Base-by-base conservation (phyloP, 2,888 invertebrate genomes). In the Volucella zonaria region DNA sequence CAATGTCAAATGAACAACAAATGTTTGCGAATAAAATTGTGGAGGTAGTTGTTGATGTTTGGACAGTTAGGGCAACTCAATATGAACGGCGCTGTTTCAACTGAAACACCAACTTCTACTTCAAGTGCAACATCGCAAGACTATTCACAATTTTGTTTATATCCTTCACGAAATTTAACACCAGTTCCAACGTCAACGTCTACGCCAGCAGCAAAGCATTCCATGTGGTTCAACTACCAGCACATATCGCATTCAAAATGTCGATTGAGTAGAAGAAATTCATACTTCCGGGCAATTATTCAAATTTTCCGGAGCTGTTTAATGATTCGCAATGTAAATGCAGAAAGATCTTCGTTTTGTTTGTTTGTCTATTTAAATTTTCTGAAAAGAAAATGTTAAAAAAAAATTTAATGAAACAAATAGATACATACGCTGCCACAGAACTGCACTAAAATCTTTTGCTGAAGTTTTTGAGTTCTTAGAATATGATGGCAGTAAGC, bases 311-410 rank as follows among this genome's bases (percentile, higher is more conserved):
- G 1, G 9, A 43, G 43, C 2, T 40, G n/a, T 43, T 49, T 23
- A 40, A 38, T 51, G 42, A 49, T 49, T 51, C 52, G 42, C 51
- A 52, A 15, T 23, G 18, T 52, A 49, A 43, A 49, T 31, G 18
- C 38, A 49, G 51, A 51, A 67, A 31, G n/a, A 49, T 23, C 23
- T 23, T 23, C 23, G 0, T 2, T 87, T 82, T 54, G 15, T 81
- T 52, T 43, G 38, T 87, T 58, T 86, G 10, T 52, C 73, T 11
- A 49, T 40, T 43, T 76, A 45, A 12, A 68, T 51, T 71, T 61
- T 15, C 18, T 61, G 10, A 18, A 40, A 45, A 31, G 18, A 49
- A 49, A 67, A 49, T 52, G 14, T 23, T 43, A 31, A 42, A 40
- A 87, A 87, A 81, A 64, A 62, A 66, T 23, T 9, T 23, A n/a